Percentiles rank a stretch among this genome's conserved stretches.
phyloP scores from a whole-genome alignment of 2,797 vertebrate species.

The Oophaga sylvatica region DNA sequence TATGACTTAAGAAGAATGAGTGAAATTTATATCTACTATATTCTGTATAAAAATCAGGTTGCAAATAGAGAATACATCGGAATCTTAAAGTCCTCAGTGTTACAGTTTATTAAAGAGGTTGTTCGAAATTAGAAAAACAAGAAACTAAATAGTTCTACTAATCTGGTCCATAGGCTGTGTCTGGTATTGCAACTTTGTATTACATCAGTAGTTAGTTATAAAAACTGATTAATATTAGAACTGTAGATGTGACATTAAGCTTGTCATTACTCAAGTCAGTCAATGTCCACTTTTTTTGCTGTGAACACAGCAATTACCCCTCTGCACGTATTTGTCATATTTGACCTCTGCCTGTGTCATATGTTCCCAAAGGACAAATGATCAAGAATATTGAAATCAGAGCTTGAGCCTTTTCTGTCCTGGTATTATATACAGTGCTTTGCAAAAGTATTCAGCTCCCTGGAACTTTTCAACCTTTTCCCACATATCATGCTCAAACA shows the following conservation, averaged over 20 bases:
- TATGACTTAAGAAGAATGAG: neutral
- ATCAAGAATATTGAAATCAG: no score
- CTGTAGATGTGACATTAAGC: neutral
- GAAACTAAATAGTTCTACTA: neutral
- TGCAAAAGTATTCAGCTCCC: no score
- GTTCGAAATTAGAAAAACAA: neutral
- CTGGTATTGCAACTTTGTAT: neutral
- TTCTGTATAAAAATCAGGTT: neutral
- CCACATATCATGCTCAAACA: no score
- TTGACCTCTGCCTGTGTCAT: no score
- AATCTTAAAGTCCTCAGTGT: neutral
- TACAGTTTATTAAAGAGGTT: neutral
- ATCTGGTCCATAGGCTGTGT: neutral
- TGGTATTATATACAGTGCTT: no score
- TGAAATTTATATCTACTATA: neutral
- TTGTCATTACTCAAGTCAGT: no score
- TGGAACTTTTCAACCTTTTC: no score
- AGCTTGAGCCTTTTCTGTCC: no score
- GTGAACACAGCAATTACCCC: no score
- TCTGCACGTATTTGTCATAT: no score
- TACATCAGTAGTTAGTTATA: neutral
- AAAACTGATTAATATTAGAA: neutral
- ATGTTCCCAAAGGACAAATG: no score
- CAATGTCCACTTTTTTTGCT: no score
- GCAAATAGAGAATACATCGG: neutral